Base-by-base conservation (phyloP, 2,888 invertebrate species). In the Deroplatys truncata region DNA sequence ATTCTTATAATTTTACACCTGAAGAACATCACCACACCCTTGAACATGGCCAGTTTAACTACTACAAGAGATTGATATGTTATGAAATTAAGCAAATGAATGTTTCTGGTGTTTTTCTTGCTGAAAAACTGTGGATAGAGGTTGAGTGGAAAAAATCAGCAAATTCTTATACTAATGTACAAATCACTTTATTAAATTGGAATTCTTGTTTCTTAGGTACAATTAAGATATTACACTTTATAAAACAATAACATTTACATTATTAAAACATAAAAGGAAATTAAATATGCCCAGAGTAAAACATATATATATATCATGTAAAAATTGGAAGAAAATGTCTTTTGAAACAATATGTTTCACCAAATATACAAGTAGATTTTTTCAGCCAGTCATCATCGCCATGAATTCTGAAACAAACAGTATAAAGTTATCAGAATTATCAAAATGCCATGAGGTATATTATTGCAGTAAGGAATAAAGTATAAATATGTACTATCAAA, bases 361-460 rank as follows among this genome's bases (percentile, higher is more conserved):
- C 82, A 35, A 28, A 72, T 13, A 82, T 83, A 28, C 28, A 84
- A 31, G 84, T 31, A 28, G 35, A 84, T 35, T 84, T 49, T 28
- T 83, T 88, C 89, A 91, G 35, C 98, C 98, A 91, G 98, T 98
- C 98, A 98, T 98, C 98, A 98, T 98, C 94, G 98, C 98, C 98
- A 98, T 98, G 95, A 98, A 98, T 95, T 98, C 98, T 98, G 96
- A 92, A 96, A 97, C 93, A 92, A 94, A 94, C 92, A 92, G 91
- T 72, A 25, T 88, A 13, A 10, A 31, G 91, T 56, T 89, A 86
- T 31, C n/a, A 25, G 25, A 28, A 88, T 29, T 9, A 88, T 28
- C 83, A 4, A 43, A 13, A 43, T 13, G 7, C 43, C 13, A 43
- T 43, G 43, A 43, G 43, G 13, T 7, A 43, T 43, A 1, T 2